Percentiles rank a stretch among this genome's conserved stretches.
These are phyloP conservation scores for Prosopocoilus inquinatus DNA, from an alignment of 2,888 invertebrate genomes.

Conservation along the genomic window DNA sequence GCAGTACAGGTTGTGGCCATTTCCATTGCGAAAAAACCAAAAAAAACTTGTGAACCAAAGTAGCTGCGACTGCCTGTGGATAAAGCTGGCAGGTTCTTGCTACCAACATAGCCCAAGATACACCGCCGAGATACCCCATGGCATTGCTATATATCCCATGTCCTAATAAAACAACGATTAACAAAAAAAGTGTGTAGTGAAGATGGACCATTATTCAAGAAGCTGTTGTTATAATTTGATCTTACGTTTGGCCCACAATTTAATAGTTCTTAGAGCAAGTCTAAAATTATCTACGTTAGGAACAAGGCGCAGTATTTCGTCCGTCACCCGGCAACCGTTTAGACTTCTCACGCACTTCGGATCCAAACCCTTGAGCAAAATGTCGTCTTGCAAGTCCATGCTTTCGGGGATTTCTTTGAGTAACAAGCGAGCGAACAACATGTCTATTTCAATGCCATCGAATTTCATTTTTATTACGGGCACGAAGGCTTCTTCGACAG, in stretches of 20 bases:
- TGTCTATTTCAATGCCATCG: constrained; percentile 97
- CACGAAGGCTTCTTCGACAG: constrained; percentile 98
- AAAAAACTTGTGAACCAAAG: constrained; percentile 97
- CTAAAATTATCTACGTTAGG: constrained; percentile 94
- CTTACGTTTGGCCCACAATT: constrained; percentile 97
- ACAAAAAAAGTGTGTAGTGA: background rate
- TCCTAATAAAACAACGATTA: constrained; percentile 54
- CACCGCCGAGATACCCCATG: constrained; percentile 95
- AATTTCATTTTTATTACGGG: constrained; percentile 99
- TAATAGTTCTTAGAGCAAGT: constrained; percentile 89
- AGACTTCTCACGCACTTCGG: constrained; percentile 94
- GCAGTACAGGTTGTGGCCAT: constrained; percentile 97
- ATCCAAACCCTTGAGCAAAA: constrained; percentile 90
- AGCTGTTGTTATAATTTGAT: too few relatives aligned
- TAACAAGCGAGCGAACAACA: constrained; percentile 93
- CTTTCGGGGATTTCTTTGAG: constrained; percentile 93
- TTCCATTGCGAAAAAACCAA: constrained; percentile 98
- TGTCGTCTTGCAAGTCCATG: constrained; percentile 86
- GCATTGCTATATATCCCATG: constrained; percentile 98
- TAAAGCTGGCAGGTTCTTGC: constrained; percentile 98
- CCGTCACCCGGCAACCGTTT: constrained; percentile 97
- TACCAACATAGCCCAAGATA: constrained; percentile 99
- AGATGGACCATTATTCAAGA: background rate
- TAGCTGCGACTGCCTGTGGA: constrained; percentile 93
- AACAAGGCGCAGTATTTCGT: constrained; percentile 94